Percentiles rank a stretch among this genome's conserved stretches.
phyloP scores from a whole-genome alignment of 37 sponge, comb jelly and placozoan species.

The Geodia barretti region DNA sequence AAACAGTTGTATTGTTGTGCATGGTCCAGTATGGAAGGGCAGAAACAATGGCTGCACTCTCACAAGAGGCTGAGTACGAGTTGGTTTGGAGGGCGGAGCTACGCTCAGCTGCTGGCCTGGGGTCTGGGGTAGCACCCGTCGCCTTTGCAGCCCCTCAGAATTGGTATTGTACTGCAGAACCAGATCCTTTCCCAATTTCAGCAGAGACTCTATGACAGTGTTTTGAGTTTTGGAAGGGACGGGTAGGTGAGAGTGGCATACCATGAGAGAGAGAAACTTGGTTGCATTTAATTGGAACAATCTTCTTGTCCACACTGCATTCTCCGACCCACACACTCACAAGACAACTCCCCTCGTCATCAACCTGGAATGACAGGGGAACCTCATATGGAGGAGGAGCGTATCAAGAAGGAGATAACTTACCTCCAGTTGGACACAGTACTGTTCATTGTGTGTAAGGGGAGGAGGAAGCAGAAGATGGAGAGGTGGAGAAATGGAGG shows the following conservation, averaged over 20 bases:
- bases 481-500: background rate
- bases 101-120: background rate
- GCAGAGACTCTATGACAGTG: too few relatives aligned
- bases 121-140: constrained; percentile 28
- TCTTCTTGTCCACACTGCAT: constrained; percentile 11
- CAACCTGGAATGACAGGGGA: too few relatives aligned
- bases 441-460: background rate
- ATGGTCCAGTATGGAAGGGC: constrained; percentile 8
- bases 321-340: constrained; percentile 1
- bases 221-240: too few relatives aligned
- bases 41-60: background rate
- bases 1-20: too few relatives aligned
- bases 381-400: too few relatives aligned
- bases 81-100: constrained; percentile 24
- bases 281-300: too few relatives aligned
- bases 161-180: too few relatives aligned
- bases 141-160: background rate
- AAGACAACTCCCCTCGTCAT: background rate
- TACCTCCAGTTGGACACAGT: constrained; percentile 1
- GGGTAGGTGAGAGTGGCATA: too few relatives aligned
- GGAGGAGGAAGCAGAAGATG: background rate
- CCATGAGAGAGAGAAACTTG: too few relatives aligned
- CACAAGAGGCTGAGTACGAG: background rate
- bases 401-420: too few relatives aligned
- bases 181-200: too few relatives aligned